These are phyloP conservation scores for Drosophila simulans DNA, from an alignment of 1,140 invertebrate species.

Conservation along the genomic window DNA sequence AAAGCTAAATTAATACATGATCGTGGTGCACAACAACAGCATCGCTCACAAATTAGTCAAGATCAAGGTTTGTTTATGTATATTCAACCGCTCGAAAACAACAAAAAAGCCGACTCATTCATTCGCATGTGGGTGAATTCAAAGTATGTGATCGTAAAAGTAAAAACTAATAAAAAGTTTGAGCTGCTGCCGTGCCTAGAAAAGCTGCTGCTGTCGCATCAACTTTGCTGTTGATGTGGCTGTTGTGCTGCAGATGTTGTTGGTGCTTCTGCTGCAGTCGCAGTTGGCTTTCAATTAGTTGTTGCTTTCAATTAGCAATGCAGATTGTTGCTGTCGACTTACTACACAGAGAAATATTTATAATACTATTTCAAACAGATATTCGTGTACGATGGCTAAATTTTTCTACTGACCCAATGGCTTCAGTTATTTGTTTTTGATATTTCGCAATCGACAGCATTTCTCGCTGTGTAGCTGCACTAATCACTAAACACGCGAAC, in stretches of 20 bases:
- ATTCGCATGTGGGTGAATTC: constrained; percentile 53
- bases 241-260: too few species aligned
- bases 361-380: neutral
- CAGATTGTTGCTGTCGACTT: constrained; percentile 10
- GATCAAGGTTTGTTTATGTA: constrained; percentile 64
- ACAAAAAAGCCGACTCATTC: constrained; percentile 24
- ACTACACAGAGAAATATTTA: constrained; percentile 9
- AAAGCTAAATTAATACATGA: constrained; percentile 75
- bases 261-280: neutral
- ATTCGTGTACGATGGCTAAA: too few species aligned
- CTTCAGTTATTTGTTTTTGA: too few species aligned
- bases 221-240: neutral
- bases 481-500: constrained; percentile 32
- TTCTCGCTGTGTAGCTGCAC: constrained; percentile 49
- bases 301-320: constrained; percentile 43
- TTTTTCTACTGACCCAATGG: too few species aligned
- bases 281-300: constrained; percentile 37
- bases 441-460: neutral
- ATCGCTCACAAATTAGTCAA: constrained; percentile 64
- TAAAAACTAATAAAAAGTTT: constrained; percentile 3
- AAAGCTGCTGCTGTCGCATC: constrained; percentile 7
- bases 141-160: constrained; percentile 17
- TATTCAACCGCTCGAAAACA: constrained; percentile 11
- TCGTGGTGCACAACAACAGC: constrained; percentile 41
- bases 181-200: constrained; percentile 5